These are phyloP conservation scores for Orycteropus afer DNA, from an alignment of 2,113 vertebrate genomes.

Conservation along the genomic window DNA sequence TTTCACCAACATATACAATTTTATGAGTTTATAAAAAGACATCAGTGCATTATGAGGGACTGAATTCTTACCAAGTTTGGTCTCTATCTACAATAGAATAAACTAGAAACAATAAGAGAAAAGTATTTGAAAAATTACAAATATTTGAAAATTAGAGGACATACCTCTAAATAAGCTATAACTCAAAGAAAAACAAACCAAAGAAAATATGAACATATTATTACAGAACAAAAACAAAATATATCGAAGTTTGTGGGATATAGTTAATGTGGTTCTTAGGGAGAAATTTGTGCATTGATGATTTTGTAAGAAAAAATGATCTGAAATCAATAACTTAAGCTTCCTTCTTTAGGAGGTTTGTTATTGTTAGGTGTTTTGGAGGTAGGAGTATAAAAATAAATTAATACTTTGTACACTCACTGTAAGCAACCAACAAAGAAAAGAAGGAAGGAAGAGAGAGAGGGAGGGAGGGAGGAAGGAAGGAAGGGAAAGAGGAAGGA, in stretches of 20 bases:
- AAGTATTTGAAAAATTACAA: background rate
- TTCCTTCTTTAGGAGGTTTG: background rate
- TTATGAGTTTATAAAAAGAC: background rate
- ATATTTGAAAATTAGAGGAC: background rate
- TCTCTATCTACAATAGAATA: background rate
- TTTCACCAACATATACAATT: background rate
- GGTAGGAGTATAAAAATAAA: background rate
- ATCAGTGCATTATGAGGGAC: background rate
- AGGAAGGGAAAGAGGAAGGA: no score
- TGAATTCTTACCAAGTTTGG: background rate
- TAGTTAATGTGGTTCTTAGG: background rate
- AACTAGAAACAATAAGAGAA: background rate
- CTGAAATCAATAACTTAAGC: background rate
- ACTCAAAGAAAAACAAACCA: background rate
- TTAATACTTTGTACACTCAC: background rate
- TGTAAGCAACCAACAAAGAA: background rate
- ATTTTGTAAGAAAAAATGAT: background rate
- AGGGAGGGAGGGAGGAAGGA: no score
- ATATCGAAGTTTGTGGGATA: background rate
- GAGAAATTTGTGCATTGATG: background rate
- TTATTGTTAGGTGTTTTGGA: no score
- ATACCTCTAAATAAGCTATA: background rate
- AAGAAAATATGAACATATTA: background rate
- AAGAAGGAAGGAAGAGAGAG: background rate
- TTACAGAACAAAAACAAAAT: background rate